phyloP scores from a whole-genome alignment of 2,888 invertebrate genomes.

The Coenonympha glycerion region DNA sequence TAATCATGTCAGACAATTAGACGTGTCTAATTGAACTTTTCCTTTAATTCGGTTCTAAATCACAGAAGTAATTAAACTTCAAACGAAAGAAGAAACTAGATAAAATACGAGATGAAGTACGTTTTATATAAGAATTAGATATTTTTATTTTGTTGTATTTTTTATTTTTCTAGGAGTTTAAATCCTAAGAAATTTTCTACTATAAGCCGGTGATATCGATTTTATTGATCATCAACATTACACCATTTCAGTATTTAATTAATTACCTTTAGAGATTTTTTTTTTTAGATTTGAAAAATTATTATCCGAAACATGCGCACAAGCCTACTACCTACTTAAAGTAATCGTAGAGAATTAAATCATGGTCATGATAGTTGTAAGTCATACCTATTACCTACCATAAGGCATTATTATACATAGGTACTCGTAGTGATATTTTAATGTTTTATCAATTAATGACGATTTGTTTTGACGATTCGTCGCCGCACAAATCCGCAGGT shows the following conservation, averaged over 20 bases:
- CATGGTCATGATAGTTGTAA: background rate
- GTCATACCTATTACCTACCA: too few relatives aligned
- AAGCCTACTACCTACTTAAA: too few relatives aligned
- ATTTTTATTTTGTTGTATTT: background rate
- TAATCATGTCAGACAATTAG: constrained; percentile 53
- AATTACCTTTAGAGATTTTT: too few relatives aligned
- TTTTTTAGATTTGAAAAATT: too few relatives aligned
- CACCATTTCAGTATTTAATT: too few relatives aligned
- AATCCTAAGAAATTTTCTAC: background rate
- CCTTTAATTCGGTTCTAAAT: constrained; percentile 59
- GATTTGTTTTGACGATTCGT: constrained; percentile 11
- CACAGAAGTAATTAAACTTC: constrained; percentile 37
- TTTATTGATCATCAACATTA: background rate
- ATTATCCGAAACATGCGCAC: too few relatives aligned
- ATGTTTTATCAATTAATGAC: constrained; percentile 6
- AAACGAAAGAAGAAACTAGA: background rate
- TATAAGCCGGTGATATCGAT: background rate
- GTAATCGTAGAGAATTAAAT: background rate
- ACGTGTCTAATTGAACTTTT: constrained; percentile 44
- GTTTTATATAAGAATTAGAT: background rate
- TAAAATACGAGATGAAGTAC: background rate
- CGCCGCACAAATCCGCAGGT: constrained; percentile 64
- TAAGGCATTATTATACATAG: background rate
- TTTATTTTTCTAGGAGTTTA: background rate
- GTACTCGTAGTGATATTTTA: background rate